phyloP scores from a whole-genome alignment of 92 coral and sea anemone species.

The Zoanthus gigantus region DNA sequence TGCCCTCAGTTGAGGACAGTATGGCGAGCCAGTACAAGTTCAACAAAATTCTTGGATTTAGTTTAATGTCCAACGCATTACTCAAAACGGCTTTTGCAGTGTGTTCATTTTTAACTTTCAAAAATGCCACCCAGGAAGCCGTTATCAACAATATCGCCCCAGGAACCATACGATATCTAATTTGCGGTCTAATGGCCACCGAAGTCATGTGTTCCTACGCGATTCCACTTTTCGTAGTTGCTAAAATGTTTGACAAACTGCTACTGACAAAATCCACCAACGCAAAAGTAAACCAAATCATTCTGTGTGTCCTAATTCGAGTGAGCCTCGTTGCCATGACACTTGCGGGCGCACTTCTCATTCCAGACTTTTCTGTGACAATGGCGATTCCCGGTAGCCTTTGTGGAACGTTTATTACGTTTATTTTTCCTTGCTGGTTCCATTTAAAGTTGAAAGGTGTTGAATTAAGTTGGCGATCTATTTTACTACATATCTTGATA shows the following conservation, averaged over 20 bases:
- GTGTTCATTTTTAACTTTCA: slow-evolving; percentile 34
- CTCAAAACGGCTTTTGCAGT: slow-evolving; percentile 41
- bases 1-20: slow-evolving; percentile 45
- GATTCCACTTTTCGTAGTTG: slow-evolving; percentile 26
- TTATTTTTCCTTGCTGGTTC: slow-evolving; percentile 34
- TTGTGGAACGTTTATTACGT: slow-evolving; percentile 40
- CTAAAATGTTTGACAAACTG: slow-evolving; percentile 21
- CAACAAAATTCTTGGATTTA: slow-evolving; percentile 32
- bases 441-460: slow-evolving; percentile 26
- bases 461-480: slow-evolving; percentile 21
- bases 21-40: slow-evolving; percentile 32
- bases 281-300: slow-evolving; percentile 1
- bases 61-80: slow-evolving; percentile 35
- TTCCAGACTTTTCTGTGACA: slow-evolving; percentile 39
- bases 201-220: slow-evolving; percentile 46
- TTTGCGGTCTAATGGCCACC: slow-evolving; percentile 35
- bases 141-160: slow-evolving; percentile 46
- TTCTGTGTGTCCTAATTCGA: slow-evolving; percentile 7
- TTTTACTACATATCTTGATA: slow-evolving; percentile 10
- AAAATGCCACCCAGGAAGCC: slow-evolving; percentile 20
- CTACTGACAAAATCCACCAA: background rate
- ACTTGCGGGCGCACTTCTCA: slow-evolving; percentile 19
- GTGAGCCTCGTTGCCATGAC: slow-evolving; percentile 25
- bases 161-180: slow-evolving; percentile 17
- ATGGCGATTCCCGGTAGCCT: slow-evolving; percentile 48